These are phyloP conservation scores for Asteroscopus sphinx DNA, from an alignment of 2,888 invertebrate genomes.

Conservation along the genomic window DNA sequence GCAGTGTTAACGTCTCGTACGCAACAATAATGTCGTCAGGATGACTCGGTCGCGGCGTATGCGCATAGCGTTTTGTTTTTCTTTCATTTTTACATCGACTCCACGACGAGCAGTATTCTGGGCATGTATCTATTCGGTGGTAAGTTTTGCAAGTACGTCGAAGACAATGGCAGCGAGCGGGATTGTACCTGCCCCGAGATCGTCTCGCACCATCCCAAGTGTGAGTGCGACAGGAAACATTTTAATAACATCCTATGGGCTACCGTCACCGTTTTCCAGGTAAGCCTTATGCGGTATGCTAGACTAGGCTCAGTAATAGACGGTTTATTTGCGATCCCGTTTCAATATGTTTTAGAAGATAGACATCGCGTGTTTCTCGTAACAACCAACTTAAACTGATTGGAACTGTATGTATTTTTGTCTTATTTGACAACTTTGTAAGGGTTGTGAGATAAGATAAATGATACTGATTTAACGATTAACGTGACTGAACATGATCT, in stretches of 20 bases:
- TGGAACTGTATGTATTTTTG: constrained; percentile 54
- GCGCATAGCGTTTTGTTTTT: constrained; percentile 89
- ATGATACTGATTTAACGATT: constrained; percentile 36
- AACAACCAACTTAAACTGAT: constrained; percentile 56
- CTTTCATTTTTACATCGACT: constrained; percentile 88
- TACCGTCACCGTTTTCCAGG: constrained; percentile 99
- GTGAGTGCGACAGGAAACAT: constrained; percentile 99
- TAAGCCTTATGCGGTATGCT: constrained; percentile 90
- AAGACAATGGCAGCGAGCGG: constrained; percentile 94
- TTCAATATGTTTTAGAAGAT: constrained; percentile 78
- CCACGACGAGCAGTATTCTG: constrained; percentile 95
- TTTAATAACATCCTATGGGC: constrained; percentile 99
- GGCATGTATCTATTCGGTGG: constrained; percentile 99
- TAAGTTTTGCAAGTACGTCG: constrained; percentile 99
- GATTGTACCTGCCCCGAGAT: constrained; percentile 98
- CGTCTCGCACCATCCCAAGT: constrained; percentile 96
- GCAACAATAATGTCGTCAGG: constrained; percentile 75
- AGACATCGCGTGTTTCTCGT: constrained; percentile 83
- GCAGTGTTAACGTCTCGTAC: constrained; percentile 85
- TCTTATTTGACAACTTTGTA: constrained; percentile 68
- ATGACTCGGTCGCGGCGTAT: constrained; percentile 83
- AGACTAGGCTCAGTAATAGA: constrained; percentile 78
- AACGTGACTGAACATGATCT: constrained; percentile 47
- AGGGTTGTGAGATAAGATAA: constrained; percentile 67
- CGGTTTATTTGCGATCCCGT: constrained; percentile 87